phyloP scores from a whole-genome alignment of 2,797 vertebrate genomes.

The Karalla daura region DNA sequence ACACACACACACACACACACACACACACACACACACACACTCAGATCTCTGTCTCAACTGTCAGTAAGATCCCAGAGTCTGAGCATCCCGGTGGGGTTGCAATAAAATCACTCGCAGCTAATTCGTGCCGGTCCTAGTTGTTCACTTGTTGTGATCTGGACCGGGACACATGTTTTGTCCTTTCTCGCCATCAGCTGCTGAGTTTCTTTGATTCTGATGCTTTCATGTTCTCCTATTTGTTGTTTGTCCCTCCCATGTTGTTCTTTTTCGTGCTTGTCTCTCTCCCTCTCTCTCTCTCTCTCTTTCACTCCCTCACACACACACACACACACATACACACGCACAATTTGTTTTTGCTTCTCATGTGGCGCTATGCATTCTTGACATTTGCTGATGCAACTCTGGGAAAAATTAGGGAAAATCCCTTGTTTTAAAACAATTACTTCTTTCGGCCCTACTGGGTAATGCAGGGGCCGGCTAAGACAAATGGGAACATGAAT shows the following conservation, averaged over 20 bases:
- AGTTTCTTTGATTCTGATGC: slow-evolving; percentile 13
- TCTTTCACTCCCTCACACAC: background rate
- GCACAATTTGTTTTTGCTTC: slow-evolving; percentile 5
- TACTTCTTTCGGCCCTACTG: background rate
- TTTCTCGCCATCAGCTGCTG: background rate
- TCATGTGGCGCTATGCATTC: slow-evolving; percentile 1
- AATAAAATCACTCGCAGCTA: slow-evolving; percentile 7
- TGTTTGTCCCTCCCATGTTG: background rate
- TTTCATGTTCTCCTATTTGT: background rate
- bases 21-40: background rate
- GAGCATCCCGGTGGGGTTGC: background rate
- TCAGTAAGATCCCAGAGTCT: background rate
- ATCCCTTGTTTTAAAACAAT: background rate
- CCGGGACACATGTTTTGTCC: background rate
- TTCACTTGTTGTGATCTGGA: background rate
- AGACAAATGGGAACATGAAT: slow-evolving; percentile 20
- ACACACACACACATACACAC: background rate
- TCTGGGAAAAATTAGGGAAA: background rate
- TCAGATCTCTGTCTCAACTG: slow-evolving; percentile 3
- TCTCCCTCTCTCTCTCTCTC: background rate
- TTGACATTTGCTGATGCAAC: slow-evolving; percentile 9
- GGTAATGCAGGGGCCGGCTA: background rate
- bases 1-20: background rate
- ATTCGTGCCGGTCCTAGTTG: background rate
- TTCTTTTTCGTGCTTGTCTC: background rate